These are phyloP conservation scores for Steinernema khuongi DNA, from an alignment of 1,140 invertebrate genomes.

Conservation along the genomic window DNA sequence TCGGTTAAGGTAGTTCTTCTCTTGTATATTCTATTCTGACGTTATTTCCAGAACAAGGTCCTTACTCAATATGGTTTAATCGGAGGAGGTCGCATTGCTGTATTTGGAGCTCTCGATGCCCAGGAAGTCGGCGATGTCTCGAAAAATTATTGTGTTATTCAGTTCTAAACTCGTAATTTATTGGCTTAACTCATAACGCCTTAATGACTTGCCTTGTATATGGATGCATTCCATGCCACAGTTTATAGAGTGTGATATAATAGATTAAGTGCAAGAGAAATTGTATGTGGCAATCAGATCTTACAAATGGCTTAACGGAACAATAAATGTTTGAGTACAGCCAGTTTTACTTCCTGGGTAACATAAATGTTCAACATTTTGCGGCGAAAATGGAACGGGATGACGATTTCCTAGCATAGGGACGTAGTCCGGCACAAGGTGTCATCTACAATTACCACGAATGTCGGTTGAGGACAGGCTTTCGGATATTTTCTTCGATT, in stretches of 20 bases:
- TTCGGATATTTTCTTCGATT: background rate
- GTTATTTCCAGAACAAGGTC: background rate
- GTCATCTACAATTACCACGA: background rate
- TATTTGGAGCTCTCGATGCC: background rate
- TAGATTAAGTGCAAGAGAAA: background rate
- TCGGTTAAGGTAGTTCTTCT: background rate
- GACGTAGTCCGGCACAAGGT: background rate
- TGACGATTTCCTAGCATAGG: background rate
- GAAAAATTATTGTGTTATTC: background rate
- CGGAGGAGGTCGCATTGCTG: background rate
- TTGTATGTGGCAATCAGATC: slow-evolving; percentile 2
- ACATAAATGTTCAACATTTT: background rate
- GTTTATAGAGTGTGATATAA: background rate
- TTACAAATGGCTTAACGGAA: background rate
- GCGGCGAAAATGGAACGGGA: background rate
- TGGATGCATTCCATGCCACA: slow-evolving; percentile 4
- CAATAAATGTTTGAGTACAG: too few relatives aligned
- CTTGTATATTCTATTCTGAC: background rate
- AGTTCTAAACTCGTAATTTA: background rate
- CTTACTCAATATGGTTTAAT: background rate
- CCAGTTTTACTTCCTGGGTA: background rate
- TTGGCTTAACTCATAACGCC: background rate
- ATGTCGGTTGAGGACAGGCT: background rate
- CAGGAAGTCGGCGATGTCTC: background rate
- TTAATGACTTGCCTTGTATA: slow-evolving; percentile 6